Base-by-base conservation (phyloP, 2,797 vertebrate genomes). In the Semaprochilodus insignis region DNA sequence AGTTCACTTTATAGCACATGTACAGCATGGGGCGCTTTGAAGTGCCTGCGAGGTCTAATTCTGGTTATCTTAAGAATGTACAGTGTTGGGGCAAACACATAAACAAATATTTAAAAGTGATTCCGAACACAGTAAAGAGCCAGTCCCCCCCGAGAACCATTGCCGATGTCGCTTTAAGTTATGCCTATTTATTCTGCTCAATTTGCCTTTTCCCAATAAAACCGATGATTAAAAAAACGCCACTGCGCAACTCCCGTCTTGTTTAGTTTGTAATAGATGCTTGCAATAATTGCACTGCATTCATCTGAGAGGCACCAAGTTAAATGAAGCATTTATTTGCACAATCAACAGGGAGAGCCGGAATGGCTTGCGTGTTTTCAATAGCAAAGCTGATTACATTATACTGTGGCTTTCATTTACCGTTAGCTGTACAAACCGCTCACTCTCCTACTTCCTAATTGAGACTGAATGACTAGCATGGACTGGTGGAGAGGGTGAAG, bases 371-470 rank as follows among this genome's bases (percentile, higher is more conserved):
- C 67, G 51, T 52, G 44, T 86, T 86, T 81, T 87, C 69, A 86
- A 79, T 82, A 85, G 85, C 60, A 21, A 74, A 78, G 74, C 77
- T 84, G 87, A 87, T 86, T 86, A 81, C 85, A 83, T 85, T 83
- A 88, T 83, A 81, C 74, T 63, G 73, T 81, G 70, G 81, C 81
- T 63, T 87, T 86, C 72, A 81, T 85, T 85, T 81, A 86, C 78
- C 77, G 57, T 80, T 87, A 72, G 78, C 75, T 60, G 72, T 85
- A 60, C 76, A 63, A 82, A 80, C 66, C 54, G 66, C 23, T 52
- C 71, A 31, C 78, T 71, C 83, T 54, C 65, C 74, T 66, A 51
- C 80, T 81, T 69, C 40, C 54, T 62, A 80, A 81, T 77, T 82
- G 83, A 80, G 81, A 78, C 65, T 83, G 75, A 84, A 77, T 84